Conservation (phyloP, 2,113 vertebrate genomes). For the Coracopsis vasa region DNA sequence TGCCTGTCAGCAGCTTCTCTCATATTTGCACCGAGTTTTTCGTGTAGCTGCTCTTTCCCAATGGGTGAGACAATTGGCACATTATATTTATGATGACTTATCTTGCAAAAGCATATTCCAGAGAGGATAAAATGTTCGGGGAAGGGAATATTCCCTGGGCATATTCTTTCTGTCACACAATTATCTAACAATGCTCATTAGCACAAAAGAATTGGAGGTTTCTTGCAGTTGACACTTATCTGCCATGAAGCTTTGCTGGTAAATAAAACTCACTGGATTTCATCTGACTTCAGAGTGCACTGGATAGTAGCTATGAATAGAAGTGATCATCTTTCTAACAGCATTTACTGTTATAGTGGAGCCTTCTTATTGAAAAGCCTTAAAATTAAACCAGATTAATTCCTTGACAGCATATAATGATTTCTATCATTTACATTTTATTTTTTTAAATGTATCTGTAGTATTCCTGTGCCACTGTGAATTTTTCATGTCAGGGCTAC, state of each 20-base stretch:
- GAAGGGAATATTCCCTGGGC: not conserved
- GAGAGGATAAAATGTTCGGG: not conserved
- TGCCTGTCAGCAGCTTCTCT: not conserved
- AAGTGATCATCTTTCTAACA: not conserved
- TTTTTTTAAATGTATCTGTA: not conserved
- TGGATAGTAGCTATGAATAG: not conserved
- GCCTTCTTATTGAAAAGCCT: not conserved
- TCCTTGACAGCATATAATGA: not conserved
- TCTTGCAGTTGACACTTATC: not conserved
- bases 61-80: not conserved
- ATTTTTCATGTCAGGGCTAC: not conserved
- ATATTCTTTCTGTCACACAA: constrained; percentile 2
- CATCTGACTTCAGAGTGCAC: fast-evolving
- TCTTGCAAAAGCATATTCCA: constrained; percentile 8
- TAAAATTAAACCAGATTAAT: not conserved
- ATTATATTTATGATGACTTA: constrained; percentile 4
- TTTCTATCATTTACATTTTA: not conserved
- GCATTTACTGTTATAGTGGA: not conserved
- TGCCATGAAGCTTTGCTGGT: not conserved
- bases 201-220: constrained; percentile 13
- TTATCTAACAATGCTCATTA: constrained; percentile 10
- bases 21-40: not conserved
- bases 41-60: not conserved
- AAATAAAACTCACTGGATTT: constrained; percentile 11
- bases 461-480: not conserved